Evolutionary conservation across 2,888 invertebrate genomes (phyloP), one percentile per base, ranked within the genome.

Genomic region (Hyposoter dolosus): DNA sequence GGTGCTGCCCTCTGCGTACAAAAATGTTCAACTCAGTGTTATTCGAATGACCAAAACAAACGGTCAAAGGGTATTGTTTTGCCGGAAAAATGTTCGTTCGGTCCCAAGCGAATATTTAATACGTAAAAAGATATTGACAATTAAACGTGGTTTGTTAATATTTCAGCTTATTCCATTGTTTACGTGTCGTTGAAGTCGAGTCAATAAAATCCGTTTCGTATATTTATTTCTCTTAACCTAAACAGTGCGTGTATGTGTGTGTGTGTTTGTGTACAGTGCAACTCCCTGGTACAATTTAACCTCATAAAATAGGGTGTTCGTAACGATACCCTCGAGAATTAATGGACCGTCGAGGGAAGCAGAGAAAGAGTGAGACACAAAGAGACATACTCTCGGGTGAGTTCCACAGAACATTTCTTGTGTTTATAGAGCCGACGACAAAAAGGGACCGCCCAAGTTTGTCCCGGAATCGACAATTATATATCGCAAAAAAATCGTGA

Each of bases 401-500:
- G 78, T 63, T 65, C 53, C 68, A 76, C 82, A 80, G 77, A 47
- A 19, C 56, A 85, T 88, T 91, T 91, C 89, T 90, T 91, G 87
- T 78, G 82, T 85, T 81, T 85, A 75, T 71, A 71, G 82, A 78
- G 84, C 79, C 56, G 82, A 87, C 87, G 87, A 87, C 89, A 91
- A 91, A 91, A 91, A 91, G 88, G 89, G 90, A 90, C 90, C 90
- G 90, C 90, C 89, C 89, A 88, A 88, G 86, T 87, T 82, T 87
- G 90, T 71, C 88, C 86, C 87, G 88, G 92, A 91, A 91, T 91
- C 88, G 89, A 89, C 91, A 91, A 91, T 91, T 91, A 91, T 90
- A 91, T 90, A 17, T 69, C 89, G 89, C 90, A 90, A 91, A 91
- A 91, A 91, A 88, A 82, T 87, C 87, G 85, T 72, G 23, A 45